phyloP scores from a whole-genome alignment of 2,113 vertebrate species.

The Burhinus bistriatus region DNA sequence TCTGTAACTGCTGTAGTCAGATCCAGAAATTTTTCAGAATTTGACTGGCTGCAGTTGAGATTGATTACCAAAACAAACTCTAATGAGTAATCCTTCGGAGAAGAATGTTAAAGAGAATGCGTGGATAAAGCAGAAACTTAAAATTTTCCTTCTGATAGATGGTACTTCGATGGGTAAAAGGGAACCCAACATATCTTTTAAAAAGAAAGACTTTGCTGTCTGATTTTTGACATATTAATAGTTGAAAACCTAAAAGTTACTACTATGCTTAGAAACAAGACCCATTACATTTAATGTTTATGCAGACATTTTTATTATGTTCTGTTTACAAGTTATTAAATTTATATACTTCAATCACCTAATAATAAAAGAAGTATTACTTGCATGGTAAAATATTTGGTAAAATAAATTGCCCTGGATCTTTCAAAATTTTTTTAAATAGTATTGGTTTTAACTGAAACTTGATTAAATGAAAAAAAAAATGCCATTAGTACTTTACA shows the following conservation, averaged over 20 bases:
- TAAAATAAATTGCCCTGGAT: not conserved
- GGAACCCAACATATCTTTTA: accelerated
- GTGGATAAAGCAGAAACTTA: not conserved
- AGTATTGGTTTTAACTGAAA: not conserved
- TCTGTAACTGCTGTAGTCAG: not conserved
- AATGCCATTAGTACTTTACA: not conserved
- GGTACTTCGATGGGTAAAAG: not conserved
- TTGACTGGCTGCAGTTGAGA: not conserved
- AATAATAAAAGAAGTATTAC: not conserved
- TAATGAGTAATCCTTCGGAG: not conserved
- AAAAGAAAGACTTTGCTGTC: not conserved
- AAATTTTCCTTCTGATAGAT: not conserved
- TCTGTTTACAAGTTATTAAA: not conserved
- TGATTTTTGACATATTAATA: not conserved
- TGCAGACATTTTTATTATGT: not conserved
- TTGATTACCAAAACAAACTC: not conserved
- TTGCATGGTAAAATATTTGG: not conserved
- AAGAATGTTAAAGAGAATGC: not conserved
- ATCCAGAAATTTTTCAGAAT: not conserved
- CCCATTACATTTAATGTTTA: not conserved
- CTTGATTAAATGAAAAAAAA: not conserved
- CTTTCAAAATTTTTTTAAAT: not conserved
- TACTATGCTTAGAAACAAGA: not conserved
- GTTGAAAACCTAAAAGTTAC: not conserved
- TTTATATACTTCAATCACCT: not conserved